Base-by-base conservation (phyloP, 2,797 vertebrate genomes). In the Mormyrus proboscirostris region DNA sequence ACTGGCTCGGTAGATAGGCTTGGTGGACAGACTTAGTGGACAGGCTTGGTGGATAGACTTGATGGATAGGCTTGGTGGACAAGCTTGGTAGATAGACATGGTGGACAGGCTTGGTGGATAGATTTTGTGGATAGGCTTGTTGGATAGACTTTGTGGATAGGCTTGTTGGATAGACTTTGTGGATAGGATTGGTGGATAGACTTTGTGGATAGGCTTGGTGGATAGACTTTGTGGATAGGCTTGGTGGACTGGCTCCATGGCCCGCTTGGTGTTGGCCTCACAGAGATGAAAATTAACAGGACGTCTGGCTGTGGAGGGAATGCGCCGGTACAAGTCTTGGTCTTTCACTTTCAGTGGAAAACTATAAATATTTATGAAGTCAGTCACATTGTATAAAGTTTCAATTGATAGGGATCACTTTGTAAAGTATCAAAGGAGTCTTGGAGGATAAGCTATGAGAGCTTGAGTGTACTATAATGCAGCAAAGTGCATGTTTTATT, bases 361-460 rank as follows among this genome's bases (percentile, higher is more conserved):
- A 22, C 73, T 29, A 88, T 57, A 88, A 82, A 88, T 88, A 88
- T 88, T 88, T 88, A 88, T 88, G 88, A 82, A 79, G 7, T 22
- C 76, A 83, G 88, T 88, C 88, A 88, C 16, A 44, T 88, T 88
- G 73, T 51, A 57, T 88, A 55, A 82, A 82, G 69, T 73, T n/a
- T 16, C 50, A 57, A 82, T 88, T 88, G 88, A 88, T 49, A 82
- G n/a, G 62, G 44, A 73, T 69, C 44, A 29, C 25, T 73, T 76
- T 49, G 47, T 49, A 53, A 16, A 25, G 49, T 53, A 51, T 88
- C 88, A 88, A 87, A 79, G 65, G 19, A 88, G 69, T 33, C 73
- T 38, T 82, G 51, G 69, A 82, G 73, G 53, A 82, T 82, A 57
- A 12, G 50, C 82, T 88, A 44, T 53, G 19, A 25, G 88, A 57